Evolutionary conservation across 2,797 vertebrate species (phyloP), one percentile per base, ranked within the genome.

Genomic region (Delichon dasypus): DNA sequence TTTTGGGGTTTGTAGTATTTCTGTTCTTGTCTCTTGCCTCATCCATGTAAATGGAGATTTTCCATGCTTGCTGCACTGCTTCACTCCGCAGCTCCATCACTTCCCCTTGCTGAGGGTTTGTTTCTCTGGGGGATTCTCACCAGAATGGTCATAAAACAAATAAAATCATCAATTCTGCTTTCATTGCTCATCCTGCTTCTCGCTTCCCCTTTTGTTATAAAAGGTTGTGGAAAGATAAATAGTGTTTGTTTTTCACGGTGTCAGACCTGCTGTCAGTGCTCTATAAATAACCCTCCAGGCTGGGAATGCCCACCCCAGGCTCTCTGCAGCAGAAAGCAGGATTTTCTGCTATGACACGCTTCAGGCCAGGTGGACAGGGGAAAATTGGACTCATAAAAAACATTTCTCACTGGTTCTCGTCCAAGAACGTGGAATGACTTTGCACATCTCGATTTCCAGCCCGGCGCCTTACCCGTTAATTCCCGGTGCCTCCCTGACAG

Each of bases 1-100:
- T 93, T 81, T 51, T 71, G 84, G 57, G 74, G 34, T 85, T 94
- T 94, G 16, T 14, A 62, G 73, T 68, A 19, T 77, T 95, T 67
- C 57, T 93, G 72, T 61, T 89, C 47, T 54, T 80, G 44, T 72
- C 85, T 88, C 58, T 68, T 17, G 6, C 76, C 30, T 89, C n/a
- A 26, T 70, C 57, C 36, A 2, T 75, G 50, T 47, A 51, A 85
- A 48, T 21, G n/a, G 87, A 83, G 78, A 68, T 86, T 88, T 94
- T 91, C 34, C 21, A 26, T 66, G 79, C 87, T 66, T 61, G 75
- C 70, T 88, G 72, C 81, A 23, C 75, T 47, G 72, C 40, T 93
- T 90, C 83, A 57, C 54, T 50, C n/a, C 10, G 3, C 73, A 88
- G 54, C 65, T 89, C 78, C 38, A 16, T 71, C 53, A 14, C n/a